phyloP scores from a whole-genome alignment of 1,140 invertebrate species.

The Protaetia brevitarsis region DNA sequence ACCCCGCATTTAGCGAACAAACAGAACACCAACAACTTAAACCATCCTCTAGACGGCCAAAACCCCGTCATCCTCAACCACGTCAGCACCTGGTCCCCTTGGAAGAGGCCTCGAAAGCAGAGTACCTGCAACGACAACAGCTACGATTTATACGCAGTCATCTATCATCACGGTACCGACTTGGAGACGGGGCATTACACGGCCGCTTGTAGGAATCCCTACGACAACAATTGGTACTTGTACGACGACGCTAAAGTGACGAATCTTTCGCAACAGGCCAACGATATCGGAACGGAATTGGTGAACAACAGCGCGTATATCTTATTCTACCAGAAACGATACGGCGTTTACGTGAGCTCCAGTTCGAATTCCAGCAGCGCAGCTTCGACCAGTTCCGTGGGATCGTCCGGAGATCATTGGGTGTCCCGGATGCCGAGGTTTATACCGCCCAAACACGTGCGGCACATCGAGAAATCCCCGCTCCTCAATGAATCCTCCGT shows the following conservation, averaged over 20 bases:
- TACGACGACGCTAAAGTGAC: constrained; percentile 92
- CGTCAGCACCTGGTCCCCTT: constrained; percentile 56
- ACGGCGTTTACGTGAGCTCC: constrained; percentile 56
- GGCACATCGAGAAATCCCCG: constrained; percentile 27
- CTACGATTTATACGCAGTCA: constrained; percentile 92
- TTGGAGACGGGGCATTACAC: constrained; percentile 93
- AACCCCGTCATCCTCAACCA: constrained; percentile 51
- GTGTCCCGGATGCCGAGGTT: constrained; percentile 68
- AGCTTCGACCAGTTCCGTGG: constrained; percentile 42
- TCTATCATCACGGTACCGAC: constrained; percentile 91
- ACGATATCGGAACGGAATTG: constrained; percentile 62
- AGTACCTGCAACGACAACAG: constrained; percentile 63
- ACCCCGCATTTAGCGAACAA: constrained; percentile 65
- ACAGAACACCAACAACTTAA: constrained; percentile 30
- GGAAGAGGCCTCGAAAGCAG: constrained; percentile 58
- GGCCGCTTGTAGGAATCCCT: constrained; percentile 92
- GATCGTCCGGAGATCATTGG: constrained; percentile 69
- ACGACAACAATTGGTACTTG: constrained; percentile 91
- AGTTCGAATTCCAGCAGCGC: constrained; percentile 53
- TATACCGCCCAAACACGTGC: constrained; percentile 41
- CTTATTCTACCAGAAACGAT: constrained; percentile 84
- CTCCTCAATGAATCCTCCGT: neutral
- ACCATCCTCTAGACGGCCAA: constrained; percentile 31
- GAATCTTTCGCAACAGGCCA: constrained; percentile 65
- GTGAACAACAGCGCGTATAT: constrained; percentile 91